These are phyloP conservation scores for Bombus haemorrhoidalis DNA, from an alignment of 1,140 invertebrate species.

Conservation along the genomic window DNA sequence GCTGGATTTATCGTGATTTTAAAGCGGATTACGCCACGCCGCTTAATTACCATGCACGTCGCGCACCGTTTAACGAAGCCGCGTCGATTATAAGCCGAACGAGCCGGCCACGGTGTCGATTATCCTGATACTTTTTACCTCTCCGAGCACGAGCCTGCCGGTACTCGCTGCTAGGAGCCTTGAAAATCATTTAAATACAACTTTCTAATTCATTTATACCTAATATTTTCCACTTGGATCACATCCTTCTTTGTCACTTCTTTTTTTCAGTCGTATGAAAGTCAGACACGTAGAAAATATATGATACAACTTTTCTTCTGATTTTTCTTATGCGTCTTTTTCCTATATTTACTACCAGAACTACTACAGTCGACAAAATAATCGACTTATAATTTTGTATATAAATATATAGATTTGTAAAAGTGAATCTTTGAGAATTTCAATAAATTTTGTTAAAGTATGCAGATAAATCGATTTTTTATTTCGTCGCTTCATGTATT, in stretches of 20 bases:
- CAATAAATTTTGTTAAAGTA: too few species aligned
- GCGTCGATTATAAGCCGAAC: constrained; percentile 56
- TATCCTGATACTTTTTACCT: constrained; percentile 47
- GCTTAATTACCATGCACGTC: constrained; percentile 59
- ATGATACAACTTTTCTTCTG: background rate
- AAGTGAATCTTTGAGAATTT: too few species aligned
- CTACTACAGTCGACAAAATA: too few species aligned
- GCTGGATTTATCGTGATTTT: constrained; percentile 55
- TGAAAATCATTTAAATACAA: constrained; percentile 44
- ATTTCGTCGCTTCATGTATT: too few species aligned
- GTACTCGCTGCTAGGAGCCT: constrained; percentile 17
- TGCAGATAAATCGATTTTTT: too few species aligned
- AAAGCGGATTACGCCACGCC: constrained; percentile 52
- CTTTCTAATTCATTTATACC: constrained; percentile 43
- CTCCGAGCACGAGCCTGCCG: constrained; percentile 14
- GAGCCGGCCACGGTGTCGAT: constrained; percentile 48
- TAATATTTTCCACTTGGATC: background rate
- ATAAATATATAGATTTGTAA: too few species aligned
- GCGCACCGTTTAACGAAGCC: constrained; percentile 57
- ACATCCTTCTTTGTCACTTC: background rate
- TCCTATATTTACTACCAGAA: too few species aligned
- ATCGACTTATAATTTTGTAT: too few species aligned
- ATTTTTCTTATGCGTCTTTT: too few species aligned
- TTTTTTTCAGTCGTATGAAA: background rate
- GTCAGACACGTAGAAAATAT: too few species aligned